Base-by-base conservation (phyloP, 2,888 invertebrate genomes). In the Drosophila borborema region DNA sequence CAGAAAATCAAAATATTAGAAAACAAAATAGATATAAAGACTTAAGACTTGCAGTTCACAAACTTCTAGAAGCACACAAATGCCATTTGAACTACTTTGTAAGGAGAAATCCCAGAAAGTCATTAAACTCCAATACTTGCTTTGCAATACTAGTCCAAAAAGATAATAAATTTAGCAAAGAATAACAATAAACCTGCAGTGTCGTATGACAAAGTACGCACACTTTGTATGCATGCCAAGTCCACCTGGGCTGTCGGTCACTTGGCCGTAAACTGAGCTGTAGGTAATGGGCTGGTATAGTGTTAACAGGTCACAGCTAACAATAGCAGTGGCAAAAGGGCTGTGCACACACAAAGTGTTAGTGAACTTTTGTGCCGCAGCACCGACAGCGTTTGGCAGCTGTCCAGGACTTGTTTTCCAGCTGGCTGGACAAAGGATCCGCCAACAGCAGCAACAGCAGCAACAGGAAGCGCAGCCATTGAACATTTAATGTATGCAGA, bases 381-480 rank as follows among this genome's bases (percentile, higher is more conserved):
- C 7, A 28, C 9, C 41, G 58, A 34, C 58, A 28, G 6, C 16
- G 54, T 28, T 63, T 84, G 90, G 85, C 77, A 65, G 34, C 58
- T 54, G 64, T 60, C 85, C 89, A 81, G 70, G 20, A 65, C 46
- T 60, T 53, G 67, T 67, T 61, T 66, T 70, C 69, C 73, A 63
- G 51, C 61, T 65, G 63, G 41, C 18, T 55, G 63, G 10, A 41
- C 61, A 67, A 49, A 56, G 48, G 51, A 61, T 28, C 10, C 40
- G 43, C 34, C n/a, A 18, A 34, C 56, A 43, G 54, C 88, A 31
- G 84, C 89, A 38, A 4, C 5, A 38, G 38, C 38, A 38, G 38
- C 38, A 86, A 89, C 88, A 89, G 86, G 88, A 89, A 68, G 75
- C 66, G 71, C 82, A 82, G 80, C 77, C 90, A 87, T 73, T 89